Evolutionary conservation across 1,140 invertebrate species (phyloP).

Genomic region (Diorhabda carinulata): DNA sequence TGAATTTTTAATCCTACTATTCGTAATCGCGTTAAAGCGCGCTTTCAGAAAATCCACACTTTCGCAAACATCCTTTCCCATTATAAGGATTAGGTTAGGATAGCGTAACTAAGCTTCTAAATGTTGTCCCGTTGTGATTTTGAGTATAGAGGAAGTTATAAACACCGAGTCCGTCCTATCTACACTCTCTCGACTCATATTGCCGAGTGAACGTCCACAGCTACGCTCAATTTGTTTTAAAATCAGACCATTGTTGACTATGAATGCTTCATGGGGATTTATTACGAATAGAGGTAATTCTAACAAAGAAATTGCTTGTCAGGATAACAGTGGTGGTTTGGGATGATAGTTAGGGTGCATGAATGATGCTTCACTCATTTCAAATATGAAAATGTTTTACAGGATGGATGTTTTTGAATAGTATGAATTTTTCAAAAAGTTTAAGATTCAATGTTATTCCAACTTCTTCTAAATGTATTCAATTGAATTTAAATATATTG

Average conservation of each 20-base stretch:
- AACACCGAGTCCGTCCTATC: neutral
- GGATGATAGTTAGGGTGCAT: too few species aligned
- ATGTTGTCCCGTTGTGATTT: neutral
- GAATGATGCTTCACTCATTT: too few species aligned
- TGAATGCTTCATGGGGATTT: neutral
- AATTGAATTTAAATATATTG: too few species aligned
- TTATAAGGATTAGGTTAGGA: neutral
- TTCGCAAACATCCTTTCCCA: neutral
- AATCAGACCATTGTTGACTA: neutral
- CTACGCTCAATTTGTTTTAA: slow-evolving; percentile 1
- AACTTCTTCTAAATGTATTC: too few species aligned
- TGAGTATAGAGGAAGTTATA: neutral
- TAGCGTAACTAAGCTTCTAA: neutral
- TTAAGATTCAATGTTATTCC: too few species aligned
- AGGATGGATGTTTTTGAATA: too few species aligned
- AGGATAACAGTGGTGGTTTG: neutral
- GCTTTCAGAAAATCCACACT: neutral
- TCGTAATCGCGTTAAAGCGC: too few species aligned
- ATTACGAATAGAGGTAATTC: neutral
- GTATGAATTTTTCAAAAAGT: too few species aligned
- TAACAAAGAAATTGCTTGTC: slow-evolving; percentile 2
- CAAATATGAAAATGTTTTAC: too few species aligned
- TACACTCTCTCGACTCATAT: neutral
- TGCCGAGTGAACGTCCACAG: neutral
- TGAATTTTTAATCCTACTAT: too few species aligned